These are phyloP conservation scores for Endomychus coccineus DNA, from an alignment of 2,888 invertebrate species.

Conservation along the genomic window DNA sequence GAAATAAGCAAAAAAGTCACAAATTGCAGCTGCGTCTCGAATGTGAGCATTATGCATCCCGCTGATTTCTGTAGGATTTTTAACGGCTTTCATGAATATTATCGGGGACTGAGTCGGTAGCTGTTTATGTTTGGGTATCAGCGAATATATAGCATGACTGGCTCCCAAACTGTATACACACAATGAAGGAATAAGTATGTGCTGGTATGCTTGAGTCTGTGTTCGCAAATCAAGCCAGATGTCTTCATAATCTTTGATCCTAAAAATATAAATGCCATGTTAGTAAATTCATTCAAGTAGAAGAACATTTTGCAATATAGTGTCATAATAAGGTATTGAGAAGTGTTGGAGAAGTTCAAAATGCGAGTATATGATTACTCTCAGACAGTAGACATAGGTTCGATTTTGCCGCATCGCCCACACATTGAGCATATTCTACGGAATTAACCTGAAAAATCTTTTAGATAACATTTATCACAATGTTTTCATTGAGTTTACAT, in stretches of 20 bases:
- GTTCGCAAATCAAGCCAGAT: constrained; percentile 66
- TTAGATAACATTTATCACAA: too few relatives aligned
- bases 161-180: constrained; percentile 66
- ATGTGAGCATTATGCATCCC: constrained; percentile 83
- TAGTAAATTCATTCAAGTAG: too few relatives aligned
- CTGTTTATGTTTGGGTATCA: constrained; percentile 52
- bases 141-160: constrained; percentile 60
- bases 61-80: constrained; percentile 69
- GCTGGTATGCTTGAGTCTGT: constrained; percentile 55
- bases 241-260: constrained; percentile 60
- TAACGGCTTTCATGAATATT: constrained; percentile 76
- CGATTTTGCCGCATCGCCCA: too few relatives aligned
- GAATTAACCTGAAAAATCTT: too few relatives aligned
- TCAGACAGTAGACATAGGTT: too few relatives aligned
- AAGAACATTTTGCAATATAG: too few relatives aligned
- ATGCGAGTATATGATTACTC: too few relatives aligned
- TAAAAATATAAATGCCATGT: too few relatives aligned
- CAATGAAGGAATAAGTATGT: constrained; percentile 60
- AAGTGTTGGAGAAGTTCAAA: too few relatives aligned
- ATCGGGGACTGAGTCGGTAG: constrained; percentile 69
- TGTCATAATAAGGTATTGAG: too few relatives aligned
- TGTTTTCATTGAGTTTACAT: too few relatives aligned
- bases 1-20: constrained; percentile 72
- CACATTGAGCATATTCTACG: too few relatives aligned
- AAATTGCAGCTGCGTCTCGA: constrained; percentile 82